A percentile compares a stretch with the other conserved stretches of the same genome.
Evolutionary conservation across 2,113 vertebrate species (phyloP).

Genomic region (Panurus biarmicus): DNA sequence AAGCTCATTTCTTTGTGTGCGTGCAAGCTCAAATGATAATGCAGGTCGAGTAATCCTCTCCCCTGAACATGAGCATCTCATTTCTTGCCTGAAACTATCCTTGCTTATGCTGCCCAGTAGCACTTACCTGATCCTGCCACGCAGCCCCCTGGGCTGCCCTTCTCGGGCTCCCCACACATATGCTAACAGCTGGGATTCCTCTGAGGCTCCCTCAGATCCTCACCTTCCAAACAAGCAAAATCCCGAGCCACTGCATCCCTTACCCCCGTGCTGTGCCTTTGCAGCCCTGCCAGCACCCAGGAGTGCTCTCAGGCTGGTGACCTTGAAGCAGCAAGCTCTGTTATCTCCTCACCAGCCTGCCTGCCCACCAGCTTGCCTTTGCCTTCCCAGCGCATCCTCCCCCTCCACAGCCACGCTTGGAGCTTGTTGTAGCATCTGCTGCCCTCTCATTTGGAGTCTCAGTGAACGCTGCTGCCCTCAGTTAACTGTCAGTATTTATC

Average conservation of each 20-base stretch:
- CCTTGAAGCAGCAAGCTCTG: background rate
- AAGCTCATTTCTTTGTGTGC: background rate
- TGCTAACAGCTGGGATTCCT: background rate
- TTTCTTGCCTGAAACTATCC: background rate
- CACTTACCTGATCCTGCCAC: background rate
- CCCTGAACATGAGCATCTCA: background rate
- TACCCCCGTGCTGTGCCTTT: accelerated
- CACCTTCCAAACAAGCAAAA: background rate
- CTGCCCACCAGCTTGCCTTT: background rate
- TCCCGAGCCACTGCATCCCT: background rate
- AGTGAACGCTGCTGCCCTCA: conserved; percentile 19
- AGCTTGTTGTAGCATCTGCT: conserved; percentile 25
- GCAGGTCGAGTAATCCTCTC: background rate
- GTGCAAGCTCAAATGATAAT: background rate
- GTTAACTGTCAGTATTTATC: conserved; percentile 44
- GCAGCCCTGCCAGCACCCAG: background rate
- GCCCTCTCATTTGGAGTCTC: conserved; percentile 32
- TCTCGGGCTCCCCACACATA: background rate
- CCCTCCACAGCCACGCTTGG: background rate
- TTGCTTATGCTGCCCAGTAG: background rate
- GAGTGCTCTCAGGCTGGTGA: background rate
- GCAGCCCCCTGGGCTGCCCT: background rate
- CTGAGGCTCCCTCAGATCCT: background rate
- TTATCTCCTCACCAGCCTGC: background rate
- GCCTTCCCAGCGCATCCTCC: background rate